Base-by-base conservation (phyloP, 2,888 invertebrate genomes). In the Ormyrus rosae region DNA sequence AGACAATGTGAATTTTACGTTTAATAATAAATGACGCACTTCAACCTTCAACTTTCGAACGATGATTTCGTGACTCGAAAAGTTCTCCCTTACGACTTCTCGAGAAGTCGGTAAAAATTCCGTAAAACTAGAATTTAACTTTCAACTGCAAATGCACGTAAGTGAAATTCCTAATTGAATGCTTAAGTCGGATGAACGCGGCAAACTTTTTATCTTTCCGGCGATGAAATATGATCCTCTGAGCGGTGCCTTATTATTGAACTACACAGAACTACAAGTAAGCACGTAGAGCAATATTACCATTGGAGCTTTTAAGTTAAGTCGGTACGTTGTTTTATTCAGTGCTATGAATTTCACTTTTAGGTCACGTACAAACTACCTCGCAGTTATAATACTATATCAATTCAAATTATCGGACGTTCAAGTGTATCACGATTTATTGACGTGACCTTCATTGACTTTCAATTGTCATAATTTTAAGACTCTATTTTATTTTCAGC, bases 101-200 rank as follows among this genome's bases (percentile, higher is more conserved):
- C 50, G n/a, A 51, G 11, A 1, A 19, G 56, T 34, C 9, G 58
- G 50, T 9, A 68, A 19, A 61, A 76, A 69, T 61, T 63, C 69
- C 50, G 45, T 53, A 11, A 46, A 68, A 64, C 69, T 78, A 10
- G 9, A 63, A 34, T 51, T 34, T 45, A 19, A 19, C 50, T 11
- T 76, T 69, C 55, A 13, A 6, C 19, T 45, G 11, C 13, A 7
- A 9, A 46, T 19, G 46, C 46, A 60, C 53, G 51, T 34, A 46
- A 60, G 56, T 64, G 63, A 55, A 50, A 56, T 50, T 19, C 46
- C 58, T 78, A 78, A 78, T 78, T 78, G 71, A 78, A 78, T 76
- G 34, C 69, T 53, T 58, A 77, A 78, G 64, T 58, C 56, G 34
- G 34, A 34, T 34, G 34, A 34, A 13, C 9, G 11, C 53, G 7